Evolutionary conservation across 2,113 vertebrate genomes (phyloP), one percentile per base, ranked within the genome.

Genomic region (Ginglymostoma cirratum): DNA sequence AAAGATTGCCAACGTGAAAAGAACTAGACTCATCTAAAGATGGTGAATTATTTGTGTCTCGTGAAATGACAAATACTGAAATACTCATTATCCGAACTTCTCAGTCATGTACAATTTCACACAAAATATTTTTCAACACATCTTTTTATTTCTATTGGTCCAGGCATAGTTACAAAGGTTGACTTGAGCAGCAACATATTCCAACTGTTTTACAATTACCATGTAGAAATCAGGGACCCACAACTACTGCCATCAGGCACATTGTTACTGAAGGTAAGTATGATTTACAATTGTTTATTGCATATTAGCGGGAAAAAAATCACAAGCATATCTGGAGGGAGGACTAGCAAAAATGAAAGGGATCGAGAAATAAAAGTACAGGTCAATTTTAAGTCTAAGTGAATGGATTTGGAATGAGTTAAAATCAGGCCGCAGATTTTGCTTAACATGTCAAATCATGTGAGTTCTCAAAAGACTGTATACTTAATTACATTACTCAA

Each of bases 111-210:
- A 92, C 55, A 66, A 66, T 34, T 92, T 90, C 27, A 65, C 12
- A 15, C 61, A n/a, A 92, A n/a, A 66, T 42, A 92, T 38, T 66
- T 92, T 65, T 92, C 17, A 19, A 61, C 52, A 61, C 52, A 61
- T 90, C 14, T n/a, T 24, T 45, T 69, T n/a, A 61, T 14, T 95
- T 67, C 55, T 80, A 96, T 97, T 76, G 97, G 97, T 1, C 96
- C 96, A 27, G 96, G 96, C 52, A 96, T 97, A 83, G 96, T 94
- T 52, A 96, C 96, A 17, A 92, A 69, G 21, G 96, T 96, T 24
- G 97, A 97, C 67, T 72, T 97, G 72, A 95, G 96, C 94, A 97
- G 96, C 94, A 96, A 96, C 95, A 97, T 97, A 52, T 97, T 96
- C 72, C 95, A 97, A 17, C 96, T 96, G 0, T 24, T 95, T 83